phyloP scores from a whole-genome alignment of 2,888 invertebrate species.

The Hypsopygia costalis region DNA sequence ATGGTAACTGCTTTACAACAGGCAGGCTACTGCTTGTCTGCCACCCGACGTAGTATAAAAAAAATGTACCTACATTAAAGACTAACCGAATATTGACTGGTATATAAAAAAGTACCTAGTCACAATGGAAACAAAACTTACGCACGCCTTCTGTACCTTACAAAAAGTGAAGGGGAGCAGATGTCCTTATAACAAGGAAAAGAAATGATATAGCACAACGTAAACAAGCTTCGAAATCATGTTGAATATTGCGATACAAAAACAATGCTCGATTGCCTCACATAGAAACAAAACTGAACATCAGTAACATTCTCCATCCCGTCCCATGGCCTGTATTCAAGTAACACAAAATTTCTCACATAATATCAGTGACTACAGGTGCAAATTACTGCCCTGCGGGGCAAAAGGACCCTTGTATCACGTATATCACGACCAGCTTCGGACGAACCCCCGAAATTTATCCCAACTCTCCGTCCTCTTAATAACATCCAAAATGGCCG shows the following conservation, averaged over 20 bases:
- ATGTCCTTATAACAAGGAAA: neutral
- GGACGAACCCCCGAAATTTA: slow-evolving; percentile 41
- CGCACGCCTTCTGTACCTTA: too few species aligned
- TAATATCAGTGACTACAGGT: slow-evolving; percentile 70
- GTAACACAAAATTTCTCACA: slow-evolving; percentile 65
- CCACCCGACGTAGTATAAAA: too few species aligned
- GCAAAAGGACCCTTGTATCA: slow-evolving; percentile 56
- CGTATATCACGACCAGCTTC: slow-evolving; percentile 43
- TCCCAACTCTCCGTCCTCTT: slow-evolving; percentile 16
- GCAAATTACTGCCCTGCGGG: slow-evolving; percentile 67
- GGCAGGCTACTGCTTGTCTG: too few species aligned
- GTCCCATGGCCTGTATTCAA: slow-evolving; percentile 37
- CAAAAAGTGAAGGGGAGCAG: too few species aligned
- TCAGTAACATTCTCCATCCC: slow-evolving; percentile 24
- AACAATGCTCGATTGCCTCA: slow-evolving; percentile 2
- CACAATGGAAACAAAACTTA: too few species aligned
- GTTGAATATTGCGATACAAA: slow-evolving; percentile 1
- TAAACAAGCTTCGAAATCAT: slow-evolving; percentile 1
- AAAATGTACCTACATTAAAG: too few species aligned
- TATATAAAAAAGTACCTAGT: too few species aligned
- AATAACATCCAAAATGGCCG: slow-evolving; percentile 30
- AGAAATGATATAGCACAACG: slow-evolving; percentile 1
- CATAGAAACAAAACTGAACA: slow-evolving; percentile 28
- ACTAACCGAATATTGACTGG: too few species aligned
- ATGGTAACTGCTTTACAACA: too few species aligned